phyloP scores from a whole-genome alignment of 2,113 vertebrate species.

The Dermatemys mawii region DNA sequence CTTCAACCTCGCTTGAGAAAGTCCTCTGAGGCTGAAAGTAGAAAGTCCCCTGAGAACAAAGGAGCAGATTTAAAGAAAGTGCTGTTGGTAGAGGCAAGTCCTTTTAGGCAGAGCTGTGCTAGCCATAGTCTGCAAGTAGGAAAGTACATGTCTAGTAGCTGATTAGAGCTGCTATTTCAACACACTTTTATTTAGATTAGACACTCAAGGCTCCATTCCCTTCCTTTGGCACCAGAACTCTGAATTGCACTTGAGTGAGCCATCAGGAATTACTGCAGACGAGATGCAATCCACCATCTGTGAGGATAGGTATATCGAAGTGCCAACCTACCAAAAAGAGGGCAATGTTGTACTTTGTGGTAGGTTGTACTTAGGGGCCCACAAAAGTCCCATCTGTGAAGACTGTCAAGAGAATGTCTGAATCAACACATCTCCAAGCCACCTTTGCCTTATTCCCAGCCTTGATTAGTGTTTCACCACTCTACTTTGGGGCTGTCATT shows the following conservation, averaged over 20 bases:
- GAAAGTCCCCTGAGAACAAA: slow-evolving; percentile 46
- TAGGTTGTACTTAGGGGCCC: neutral
- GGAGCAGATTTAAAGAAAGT: slow-evolving; percentile 51
- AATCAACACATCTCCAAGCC: fast-evolving
- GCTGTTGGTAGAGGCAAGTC: slow-evolving; percentile 29
- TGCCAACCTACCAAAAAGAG: neutral
- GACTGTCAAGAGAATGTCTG: too few species aligned
- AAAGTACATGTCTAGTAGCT: neutral
- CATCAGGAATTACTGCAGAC: fast-evolving
- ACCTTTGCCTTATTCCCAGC: fast-evolving
- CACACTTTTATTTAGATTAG: neutral
- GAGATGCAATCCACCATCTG: neutral
- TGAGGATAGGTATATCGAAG: neutral
- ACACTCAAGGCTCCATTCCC: neutral
- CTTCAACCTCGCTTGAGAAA: too few species aligned
- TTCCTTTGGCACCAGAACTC: neutral
- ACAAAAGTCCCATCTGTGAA: neutral
- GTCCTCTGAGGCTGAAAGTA: too few species aligned
- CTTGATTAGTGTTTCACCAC: neutral
- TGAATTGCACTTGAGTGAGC: fast-evolving
- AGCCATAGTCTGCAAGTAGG: neutral
- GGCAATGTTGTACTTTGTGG: too few species aligned
- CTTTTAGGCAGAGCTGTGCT: slow-evolving; percentile 7
- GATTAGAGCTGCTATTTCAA: neutral
- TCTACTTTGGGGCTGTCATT: fast-evolving